Base-by-base conservation (phyloP, 2,797 vertebrate species). In the Poeciliopsis presidionis region DNA sequence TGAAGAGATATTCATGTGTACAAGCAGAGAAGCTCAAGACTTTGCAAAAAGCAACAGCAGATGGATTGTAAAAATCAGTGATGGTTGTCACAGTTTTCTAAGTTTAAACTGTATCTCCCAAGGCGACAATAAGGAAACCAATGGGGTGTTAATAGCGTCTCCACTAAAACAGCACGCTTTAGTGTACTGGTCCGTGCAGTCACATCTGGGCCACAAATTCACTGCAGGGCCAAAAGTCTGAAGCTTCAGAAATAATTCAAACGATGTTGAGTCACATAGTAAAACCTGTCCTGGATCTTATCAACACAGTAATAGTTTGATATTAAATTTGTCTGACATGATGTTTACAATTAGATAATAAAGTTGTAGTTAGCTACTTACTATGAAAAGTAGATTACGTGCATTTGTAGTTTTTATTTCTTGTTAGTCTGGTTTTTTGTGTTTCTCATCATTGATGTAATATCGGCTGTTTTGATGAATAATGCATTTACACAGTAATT, bases 161-260 rank as follows among this genome's bases (percentile, higher is more conserved):
- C 33, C 65, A 79, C 20, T 78, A 73, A 77, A 86, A 88, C 89
- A 87, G 80, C 82, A 76, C 63, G 55, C 45, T 74, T 74, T 0
- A 5, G 80, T 83, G 81, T 82, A 78, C 57, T 84, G 88, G 79
- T 85, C 88, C 86, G 73, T 86, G 86, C 80, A 85, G 51, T 79
- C 84, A 86, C 82, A 86, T 85, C 78, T 71, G 77, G 57, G 80
- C 75, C 74, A 88, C 91, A 89, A 88, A 90, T 88, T 80, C 76
- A 74, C 80, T 75, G 77, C 80, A 69, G 78, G 83, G 73, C 89
- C 85, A 88, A 82, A 88, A 88, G 89, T 55, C 55, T 86, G 93
- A 92, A 90, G 90, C 84, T 75, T 92, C 86, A 91, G 85, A 93
- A 92, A 88, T 92, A 81, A 92, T 94, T 88, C 82, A 89, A 92